Evolutionary conservation across 1,140 invertebrate species (phyloP), one percentile per base, ranked within the genome.

Genomic region (Archivesica marissinica): DNA sequence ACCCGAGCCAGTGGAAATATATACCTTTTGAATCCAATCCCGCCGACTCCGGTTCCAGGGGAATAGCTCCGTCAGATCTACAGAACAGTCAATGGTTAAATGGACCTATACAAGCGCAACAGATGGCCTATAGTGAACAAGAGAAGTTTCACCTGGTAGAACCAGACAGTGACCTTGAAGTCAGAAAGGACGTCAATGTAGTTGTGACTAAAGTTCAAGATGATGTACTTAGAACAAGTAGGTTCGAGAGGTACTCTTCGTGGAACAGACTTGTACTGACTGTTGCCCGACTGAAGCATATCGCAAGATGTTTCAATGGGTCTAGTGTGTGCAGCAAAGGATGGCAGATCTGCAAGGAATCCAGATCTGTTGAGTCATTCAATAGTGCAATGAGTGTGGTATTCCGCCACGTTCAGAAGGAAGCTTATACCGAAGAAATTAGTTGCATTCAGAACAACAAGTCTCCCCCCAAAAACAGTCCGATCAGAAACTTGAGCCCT

Each of bases 71-170:
- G 50, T 64, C 79, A 20, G 79, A 87, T 59, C 15, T 38, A n/a
- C 39, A 30, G 20, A 78, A 79, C 23, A 83, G 54, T 11, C 23
- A 35, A 25, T 86, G 78, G 79, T 56, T 83, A 33, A 76, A 66
- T 39, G 72, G 85, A 50, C 64, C 83, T 2, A 33, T n/a, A 7
- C 79, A 33, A 17, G 28, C 72, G 13, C 30, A 68, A 47, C 9
- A n/a, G 33, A 30, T 35, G 50, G 30, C n/a, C n/a, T n/a, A n/a
- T n/a, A n/a, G n/a, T 9, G 61, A 6, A 9, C 11, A 7, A 38
- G 3, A 9, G 13, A 15, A 9, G 25, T 44, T 11, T 72, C 17
- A n/a, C 44, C 38, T 72, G 15, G 4, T 11, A 25, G 17, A 50
- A 6, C 70, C 70, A 47, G 70, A 74, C 13, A 25, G 25, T 2